phyloP scores from a whole-genome alignment of 2,113 vertebrate genomes.

The Pyrgilauda ruficollis region DNA sequence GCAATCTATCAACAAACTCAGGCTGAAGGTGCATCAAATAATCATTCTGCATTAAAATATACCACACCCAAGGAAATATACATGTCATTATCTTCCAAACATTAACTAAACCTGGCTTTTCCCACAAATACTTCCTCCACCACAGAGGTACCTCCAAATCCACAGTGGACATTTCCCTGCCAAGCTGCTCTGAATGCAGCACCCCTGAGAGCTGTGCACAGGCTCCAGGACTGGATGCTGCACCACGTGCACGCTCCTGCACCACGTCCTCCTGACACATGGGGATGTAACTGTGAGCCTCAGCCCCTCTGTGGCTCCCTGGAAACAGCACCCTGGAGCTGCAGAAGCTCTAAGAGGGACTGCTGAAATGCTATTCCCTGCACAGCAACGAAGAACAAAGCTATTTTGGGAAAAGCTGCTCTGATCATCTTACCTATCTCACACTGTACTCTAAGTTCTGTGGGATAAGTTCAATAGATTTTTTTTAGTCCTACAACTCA shows the following conservation, averaged over 20 bases:
- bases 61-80: background rate
- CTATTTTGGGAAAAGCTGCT: constrained; percentile 21
- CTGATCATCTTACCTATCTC: background rate
- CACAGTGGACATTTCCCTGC: background rate
- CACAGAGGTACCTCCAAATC: background rate
- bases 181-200: background rate
- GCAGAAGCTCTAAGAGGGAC: background rate
- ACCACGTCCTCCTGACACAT: background rate
- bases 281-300: background rate
- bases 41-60: background rate
- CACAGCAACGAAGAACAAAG: background rate
- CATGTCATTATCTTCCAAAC: background rate
- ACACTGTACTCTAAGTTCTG: background rate
- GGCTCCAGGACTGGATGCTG: background rate
- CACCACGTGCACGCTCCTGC: rapidly evolving
- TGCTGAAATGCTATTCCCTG: background rate
- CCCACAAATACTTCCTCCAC: background rate
- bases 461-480: background rate
- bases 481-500: constrained; percentile 60
- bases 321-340: background rate
- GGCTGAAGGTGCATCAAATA: background rate
- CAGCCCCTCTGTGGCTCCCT: background rate
- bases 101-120: background rate
- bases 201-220: background rate
- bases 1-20: background rate